phyloP scores from a whole-genome alignment of 2,113 vertebrate species.

The Bothrops jararaca region DNA sequence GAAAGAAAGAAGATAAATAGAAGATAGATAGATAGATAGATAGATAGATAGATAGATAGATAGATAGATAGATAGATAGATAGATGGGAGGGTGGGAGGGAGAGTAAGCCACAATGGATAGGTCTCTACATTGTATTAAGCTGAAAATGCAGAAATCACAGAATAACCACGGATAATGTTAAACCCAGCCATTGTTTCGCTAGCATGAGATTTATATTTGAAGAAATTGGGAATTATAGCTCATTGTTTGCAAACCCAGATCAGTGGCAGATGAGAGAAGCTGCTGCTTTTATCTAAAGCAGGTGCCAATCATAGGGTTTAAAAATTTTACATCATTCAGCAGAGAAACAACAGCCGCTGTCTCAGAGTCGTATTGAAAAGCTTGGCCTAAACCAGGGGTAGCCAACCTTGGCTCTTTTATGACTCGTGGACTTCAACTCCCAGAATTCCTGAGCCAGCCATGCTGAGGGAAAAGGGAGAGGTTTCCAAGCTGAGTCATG shows the following conservation, averaged over 20 bases:
- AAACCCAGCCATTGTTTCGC: neutral
- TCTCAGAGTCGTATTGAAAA: no score
- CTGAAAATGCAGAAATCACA: neutral
- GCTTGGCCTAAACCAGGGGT: neutral
- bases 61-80: no score
- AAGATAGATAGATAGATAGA: no score
- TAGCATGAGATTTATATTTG: neutral
- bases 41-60: no score
- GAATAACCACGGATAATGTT: neutral
- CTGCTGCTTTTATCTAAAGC: neutral
- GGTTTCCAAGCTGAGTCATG: no score
- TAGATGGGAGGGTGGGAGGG: no score
- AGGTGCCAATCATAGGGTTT: neutral
- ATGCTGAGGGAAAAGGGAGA: no score
- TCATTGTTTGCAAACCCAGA: neutral
- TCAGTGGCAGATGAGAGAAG: neutral
- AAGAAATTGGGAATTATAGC: neutral
- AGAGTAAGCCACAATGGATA: neutral
- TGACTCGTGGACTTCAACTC: no score
- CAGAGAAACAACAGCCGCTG: neutral
- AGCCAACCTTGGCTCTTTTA: no score
- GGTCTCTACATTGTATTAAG: neutral
- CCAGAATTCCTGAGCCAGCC: no score
- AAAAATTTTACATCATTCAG: neutral
- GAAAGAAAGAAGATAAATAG: no score